Percentiles rank a stretch among this genome's conserved stretches.
Evolutionary conservation across 2,797 vertebrate genomes (phyloP).

Genomic region (Hippocampus kuda): DNA sequence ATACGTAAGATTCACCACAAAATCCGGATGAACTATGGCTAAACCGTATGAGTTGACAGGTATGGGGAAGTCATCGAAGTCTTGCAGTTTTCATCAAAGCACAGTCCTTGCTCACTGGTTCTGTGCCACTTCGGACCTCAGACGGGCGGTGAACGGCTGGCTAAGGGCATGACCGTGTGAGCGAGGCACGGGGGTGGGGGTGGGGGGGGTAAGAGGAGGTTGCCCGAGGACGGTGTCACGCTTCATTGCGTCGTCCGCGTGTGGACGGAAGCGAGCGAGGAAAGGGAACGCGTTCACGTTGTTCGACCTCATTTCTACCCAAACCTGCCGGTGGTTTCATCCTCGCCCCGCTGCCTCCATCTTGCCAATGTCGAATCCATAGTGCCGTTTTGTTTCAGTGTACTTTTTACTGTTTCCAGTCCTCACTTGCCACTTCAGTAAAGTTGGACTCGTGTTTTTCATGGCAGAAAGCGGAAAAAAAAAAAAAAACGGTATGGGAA

Average conservation of each 20-base stretch:
- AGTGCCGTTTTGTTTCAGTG: neutral
- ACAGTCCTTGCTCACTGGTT: neutral
- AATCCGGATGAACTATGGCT: too few relatives aligned
- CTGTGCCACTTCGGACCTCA: neutral
- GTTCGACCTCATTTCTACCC: neutral
- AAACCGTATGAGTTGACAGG: too few relatives aligned
- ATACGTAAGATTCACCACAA: too few relatives aligned
- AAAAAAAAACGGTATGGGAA: too few relatives aligned
- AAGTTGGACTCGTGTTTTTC: too few relatives aligned
- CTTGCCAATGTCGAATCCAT: neutral
- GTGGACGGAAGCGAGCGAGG: conserved; percentile 7
- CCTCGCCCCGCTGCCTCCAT: neutral
- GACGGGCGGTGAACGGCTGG: neutral
- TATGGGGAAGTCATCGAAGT: neutral
- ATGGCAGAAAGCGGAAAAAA: too few relatives aligned
- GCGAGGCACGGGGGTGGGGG: neutral
- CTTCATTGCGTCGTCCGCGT: conserved; percentile 29
- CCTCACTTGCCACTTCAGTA: neutral
- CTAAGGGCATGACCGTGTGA: neutral
- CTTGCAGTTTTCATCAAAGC: neutral
- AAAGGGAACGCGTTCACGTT: neutral
- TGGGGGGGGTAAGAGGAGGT: conserved; percentile 14
- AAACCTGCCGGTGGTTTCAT: neutral
- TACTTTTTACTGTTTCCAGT: neutral
- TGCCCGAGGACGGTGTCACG: conserved; percentile 9